phyloP scores from a whole-genome alignment of 2,888 invertebrate species.

The Anorthoa munda region DNA sequence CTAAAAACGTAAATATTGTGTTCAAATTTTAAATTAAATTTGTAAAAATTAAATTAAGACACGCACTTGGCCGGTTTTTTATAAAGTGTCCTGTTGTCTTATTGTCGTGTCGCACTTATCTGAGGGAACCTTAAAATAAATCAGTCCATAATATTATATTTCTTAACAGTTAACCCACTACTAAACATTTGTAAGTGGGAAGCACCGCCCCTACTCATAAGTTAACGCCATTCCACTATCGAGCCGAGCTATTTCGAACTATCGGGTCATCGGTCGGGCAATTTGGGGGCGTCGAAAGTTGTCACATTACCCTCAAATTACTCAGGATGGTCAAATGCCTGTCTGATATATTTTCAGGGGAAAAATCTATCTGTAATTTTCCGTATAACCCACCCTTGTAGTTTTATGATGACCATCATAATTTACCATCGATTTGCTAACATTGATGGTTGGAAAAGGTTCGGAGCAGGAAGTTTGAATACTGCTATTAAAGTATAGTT shows the following conservation, averaged over 20 bases:
- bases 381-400: constrained; percentile 26
- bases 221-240: constrained; percentile 34
- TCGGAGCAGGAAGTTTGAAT: constrained; percentile 18
- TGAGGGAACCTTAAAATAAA: background rate
- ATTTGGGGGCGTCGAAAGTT: constrained; percentile 75
- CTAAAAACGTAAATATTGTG: too few species aligned
- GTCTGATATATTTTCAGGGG: constrained; percentile 65
- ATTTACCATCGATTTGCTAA: constrained; percentile 39
- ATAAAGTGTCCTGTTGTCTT: too few species aligned
- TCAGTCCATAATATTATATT: background rate
- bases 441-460: constrained; percentile 32
- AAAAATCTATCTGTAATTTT: constrained; percentile 69
- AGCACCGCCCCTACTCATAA: constrained; percentile 10
- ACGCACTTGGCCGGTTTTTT: too few species aligned
- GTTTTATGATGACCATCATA: constrained; percentile 58
- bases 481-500: constrained; percentile 34
- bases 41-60: too few species aligned
- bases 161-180: background rate
- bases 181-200: constrained; percentile 19
- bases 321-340: constrained; percentile 73
- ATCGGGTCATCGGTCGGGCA: constrained; percentile 58
- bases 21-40: too few species aligned
- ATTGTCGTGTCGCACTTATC: background rate
- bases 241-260: constrained; percentile 50
- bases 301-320: constrained; percentile 74